Base-by-base conservation (phyloP, 2,113 vertebrate genomes). In the Gopherus flavomarginatus region DNA sequence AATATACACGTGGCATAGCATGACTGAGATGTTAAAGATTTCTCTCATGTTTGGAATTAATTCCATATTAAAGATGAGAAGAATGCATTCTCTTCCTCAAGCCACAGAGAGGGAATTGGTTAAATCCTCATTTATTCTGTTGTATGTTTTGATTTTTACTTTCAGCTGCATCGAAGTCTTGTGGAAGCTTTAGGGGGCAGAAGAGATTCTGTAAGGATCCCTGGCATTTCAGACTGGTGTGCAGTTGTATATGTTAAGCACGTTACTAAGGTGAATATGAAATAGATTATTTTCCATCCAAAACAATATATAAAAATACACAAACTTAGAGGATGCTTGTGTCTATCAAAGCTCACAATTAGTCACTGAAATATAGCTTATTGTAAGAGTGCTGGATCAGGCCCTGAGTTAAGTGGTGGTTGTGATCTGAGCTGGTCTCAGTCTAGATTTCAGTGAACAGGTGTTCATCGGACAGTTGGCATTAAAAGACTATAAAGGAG, bases 21-120 rank as follows among this genome's bases (percentile, higher is more conserved):
- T 2, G 6, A 82, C 49, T 86, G 86, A 93, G 54, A 65, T 82
- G 10, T 86, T 93, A 90, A 94, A 96, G 75, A 69, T 50, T 91
- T 93, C 62, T 77, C 81, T 97, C 47, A 92, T 81, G n/a, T 54
- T 86, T 93, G 77, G 88, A 94, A 87, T 57, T 94, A 92, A 91
- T 94, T 96, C 89, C n/a, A 11, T 89, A 52, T 86, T 92, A 53
- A 26, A 16, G 38, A 12, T 69, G 1, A 90, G 89, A 50, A 92
- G 81, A 86, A 81, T 77, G 50, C 29, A 52, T 8, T 50, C 16
- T 85, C 69, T 11, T 85, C 54, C 59, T 94, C 88, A 38, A 89
- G 26, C 52, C 38, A 1, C 22, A 2, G 19, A 44, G 31, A 16
- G 83, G 38, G 11, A 31, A 91, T 9, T 26, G 4, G 80, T 78